phyloP scores from a whole-genome alignment of 2,888 invertebrate genomes.

The Ormyrus rosae region DNA sequence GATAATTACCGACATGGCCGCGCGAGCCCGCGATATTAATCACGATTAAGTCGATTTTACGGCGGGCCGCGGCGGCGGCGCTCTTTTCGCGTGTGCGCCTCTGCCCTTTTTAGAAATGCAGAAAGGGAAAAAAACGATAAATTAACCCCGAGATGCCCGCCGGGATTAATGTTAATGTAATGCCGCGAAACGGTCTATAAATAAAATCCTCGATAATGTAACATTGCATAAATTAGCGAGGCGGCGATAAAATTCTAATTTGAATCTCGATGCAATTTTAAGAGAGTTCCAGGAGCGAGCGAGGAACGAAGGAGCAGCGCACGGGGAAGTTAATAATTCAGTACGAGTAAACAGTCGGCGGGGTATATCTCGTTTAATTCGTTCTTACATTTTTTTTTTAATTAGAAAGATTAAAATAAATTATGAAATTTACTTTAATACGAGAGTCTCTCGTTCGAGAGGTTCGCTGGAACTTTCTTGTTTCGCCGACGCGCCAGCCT shows the following conservation, averaged over 20 bases:
- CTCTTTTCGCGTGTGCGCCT: not conserved
- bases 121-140: slow-evolving; percentile 26
- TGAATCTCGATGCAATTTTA: slow-evolving; percentile 31
- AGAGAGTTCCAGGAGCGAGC: not conserved
- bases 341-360: not conserved
- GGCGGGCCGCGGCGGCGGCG: slow-evolving; percentile 55
- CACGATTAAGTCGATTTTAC: slow-evolving; percentile 69
- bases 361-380: slow-evolving; percentile 27
- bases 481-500: slow-evolving; percentile 2
- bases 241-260: slow-evolving; percentile 37
- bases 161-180: slow-evolving; percentile 39
- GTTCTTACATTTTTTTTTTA: slow-evolving; percentile 42
- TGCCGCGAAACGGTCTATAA: slow-evolving; percentile 37
- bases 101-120: slow-evolving; percentile 32
- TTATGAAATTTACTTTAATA: slow-evolving; percentile 29
- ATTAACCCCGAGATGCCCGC: not conserved
- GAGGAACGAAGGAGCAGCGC: slow-evolving; percentile 3
- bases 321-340: slow-evolving; percentile 25
- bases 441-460: not conserved
- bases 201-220: slow-evolving; percentile 33
- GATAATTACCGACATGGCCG: slow-evolving; percentile 68
- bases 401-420: slow-evolving; percentile 40
- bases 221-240: slow-evolving; percentile 13
- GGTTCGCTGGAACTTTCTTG: slow-evolving; percentile 21
- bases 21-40: slow-evolving; percentile 68